Evolutionary conservation across 2,113 vertebrate species (phyloP), one percentile per base, ranked within the genome.

Genomic region (Felis catus): DNA sequence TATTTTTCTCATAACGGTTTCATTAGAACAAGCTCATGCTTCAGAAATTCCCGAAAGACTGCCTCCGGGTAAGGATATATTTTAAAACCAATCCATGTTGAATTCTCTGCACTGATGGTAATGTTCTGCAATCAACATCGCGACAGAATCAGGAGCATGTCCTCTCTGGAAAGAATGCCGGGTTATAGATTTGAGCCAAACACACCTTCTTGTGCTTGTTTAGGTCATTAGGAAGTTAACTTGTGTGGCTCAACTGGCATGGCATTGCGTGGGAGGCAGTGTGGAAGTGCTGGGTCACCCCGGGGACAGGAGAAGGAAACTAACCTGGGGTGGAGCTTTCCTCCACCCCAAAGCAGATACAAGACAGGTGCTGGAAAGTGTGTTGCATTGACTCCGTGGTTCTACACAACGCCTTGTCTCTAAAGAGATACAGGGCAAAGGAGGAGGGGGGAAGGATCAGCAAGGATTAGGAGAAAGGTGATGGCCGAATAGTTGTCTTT

Each of bases 61-160:
- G 78, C 51, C 61, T 95, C 87, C 73, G 80, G 89, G 81, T 94
- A 93, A 93, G 96, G 89, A 27, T 39, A 7, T 53, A 68, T 83
- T 86, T 96, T 81, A 66, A 79, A 86, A 86, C 74, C 51, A 66
- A 39, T 51, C 48, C 36, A 11, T 39, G 61, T 25, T 89, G 74
- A 33, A 58, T 85, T 94, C 41, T 76, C 79, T 9, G 51, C 33
- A 25, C 53, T 14, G 61, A 13, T 16, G 58, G 80, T 36, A 93
- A 51, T 18, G 6, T 70, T 21, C 33, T 61, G 33, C 55, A 23
- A 15, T 66, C 53, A 45, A 63, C 65, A 84, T 31, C 10, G 9
- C 0, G 4, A 63, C 27, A 23, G 55, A 55, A 66, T 63, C 14
- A 2, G 83, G 79, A 80, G 53, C 4, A 25, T 79, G 23, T 65